These are phyloP conservation scores for Helostoma temminkii DNA, from an alignment of 2,797 vertebrate genomes.

Conservation along the genomic window DNA sequence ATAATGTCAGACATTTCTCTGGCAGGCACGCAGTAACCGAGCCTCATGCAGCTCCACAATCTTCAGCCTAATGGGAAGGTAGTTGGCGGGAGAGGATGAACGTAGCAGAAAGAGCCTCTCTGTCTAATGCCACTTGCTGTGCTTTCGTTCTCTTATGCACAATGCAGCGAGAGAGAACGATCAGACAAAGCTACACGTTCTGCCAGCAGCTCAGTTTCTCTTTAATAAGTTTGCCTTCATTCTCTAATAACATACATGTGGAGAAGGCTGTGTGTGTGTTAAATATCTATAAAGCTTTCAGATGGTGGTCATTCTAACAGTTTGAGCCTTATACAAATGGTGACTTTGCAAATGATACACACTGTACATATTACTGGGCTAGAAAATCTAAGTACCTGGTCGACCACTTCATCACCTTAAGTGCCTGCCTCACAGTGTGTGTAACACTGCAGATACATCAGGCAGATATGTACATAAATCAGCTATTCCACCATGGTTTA, in stretches of 20 bases:
- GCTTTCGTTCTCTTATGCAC: constrained; percentile 51
- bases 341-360: constrained; percentile 33
- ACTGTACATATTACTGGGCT: constrained; percentile 62
- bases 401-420: constrained; percentile 77
- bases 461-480: constrained; percentile 73
- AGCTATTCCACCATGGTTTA: constrained; percentile 55
- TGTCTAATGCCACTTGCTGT: constrained; percentile 46
- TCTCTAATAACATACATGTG: constrained; percentile 45
- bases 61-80: constrained; percentile 61
- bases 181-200: constrained; percentile 59
- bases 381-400: constrained; percentile 69
- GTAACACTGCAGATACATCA: constrained; percentile 73
- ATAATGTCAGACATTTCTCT: constrained; percentile 53
- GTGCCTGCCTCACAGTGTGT: constrained; percentile 59
- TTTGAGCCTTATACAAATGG: constrained; percentile 52
- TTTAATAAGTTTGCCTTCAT: constrained; percentile 59
- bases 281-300: constrained; percentile 40
- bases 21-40: constrained; percentile 26
- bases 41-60: constrained; percentile 36
- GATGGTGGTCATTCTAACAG: constrained; percentile 34
- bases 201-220: constrained; percentile 63
- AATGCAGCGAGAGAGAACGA: constrained; percentile 57
- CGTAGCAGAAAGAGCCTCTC: constrained; percentile 13
- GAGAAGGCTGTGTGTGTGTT: constrained; percentile 29
- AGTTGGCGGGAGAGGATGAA: constrained; percentile 44